Percentiles rank a stretch among this genome's conserved stretches.
phyloP scores from a whole-genome alignment of 2,888 invertebrate genomes.

The Schrankia costaestrigalis region DNA sequence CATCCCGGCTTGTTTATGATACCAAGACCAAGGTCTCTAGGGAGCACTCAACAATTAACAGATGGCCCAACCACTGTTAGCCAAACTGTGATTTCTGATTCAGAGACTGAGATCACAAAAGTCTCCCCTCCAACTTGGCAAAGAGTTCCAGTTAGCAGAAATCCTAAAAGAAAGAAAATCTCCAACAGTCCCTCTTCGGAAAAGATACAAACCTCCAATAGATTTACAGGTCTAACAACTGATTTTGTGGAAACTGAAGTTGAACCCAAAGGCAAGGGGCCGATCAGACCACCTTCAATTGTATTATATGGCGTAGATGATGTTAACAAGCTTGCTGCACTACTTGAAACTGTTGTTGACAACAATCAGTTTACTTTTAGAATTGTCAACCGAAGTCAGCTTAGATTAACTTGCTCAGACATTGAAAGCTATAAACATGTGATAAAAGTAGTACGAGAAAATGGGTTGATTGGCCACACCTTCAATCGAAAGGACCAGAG shows the following conservation, averaged over 20 bases:
- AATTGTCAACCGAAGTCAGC: not conserved
- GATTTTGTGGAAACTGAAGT: not conserved
- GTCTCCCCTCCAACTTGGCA: slow-evolving; percentile 2
- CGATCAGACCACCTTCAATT: not conserved
- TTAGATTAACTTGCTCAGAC: not conserved
- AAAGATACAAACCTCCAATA: not conserved
- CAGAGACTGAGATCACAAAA: no score
- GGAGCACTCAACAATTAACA: no score
- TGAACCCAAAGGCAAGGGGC: not conserved
- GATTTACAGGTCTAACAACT: not conserved
- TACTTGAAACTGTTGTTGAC: not conserved
- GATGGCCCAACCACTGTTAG: no score
- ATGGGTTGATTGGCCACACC: not conserved
- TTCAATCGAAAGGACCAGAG: not conserved
- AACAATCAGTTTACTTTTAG: not conserved
- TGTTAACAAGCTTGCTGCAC: not conserved
- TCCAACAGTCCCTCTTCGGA: not conserved
- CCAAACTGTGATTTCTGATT: no score
- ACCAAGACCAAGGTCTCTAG: no score
- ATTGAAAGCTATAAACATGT: not conserved
- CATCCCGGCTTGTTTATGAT: no score
- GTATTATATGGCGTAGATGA: not conserved
- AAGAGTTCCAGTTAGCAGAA: not conserved
- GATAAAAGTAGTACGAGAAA: not conserved
- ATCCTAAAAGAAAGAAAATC: not conserved